Conservation (phyloP, 2,113 vertebrate species). For the Plotosus lineatus region DNA sequence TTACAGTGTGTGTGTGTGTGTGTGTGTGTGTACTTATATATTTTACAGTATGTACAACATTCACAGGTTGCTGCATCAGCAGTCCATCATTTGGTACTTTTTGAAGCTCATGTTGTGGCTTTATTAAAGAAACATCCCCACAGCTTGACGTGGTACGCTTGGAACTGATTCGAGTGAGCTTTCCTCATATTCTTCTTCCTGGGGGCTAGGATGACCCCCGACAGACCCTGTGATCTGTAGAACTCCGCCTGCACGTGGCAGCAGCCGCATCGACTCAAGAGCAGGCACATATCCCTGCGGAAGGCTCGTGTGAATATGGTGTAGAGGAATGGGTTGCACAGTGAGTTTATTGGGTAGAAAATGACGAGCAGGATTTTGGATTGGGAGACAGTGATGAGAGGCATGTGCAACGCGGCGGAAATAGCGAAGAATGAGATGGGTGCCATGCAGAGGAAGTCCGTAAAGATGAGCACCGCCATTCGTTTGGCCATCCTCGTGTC, state of each 20-base stretch:
- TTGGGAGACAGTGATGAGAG: constrained; percentile 90
- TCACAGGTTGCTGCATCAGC: background rate
- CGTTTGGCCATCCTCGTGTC: constrained; percentile 89
- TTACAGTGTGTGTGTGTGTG: constrained; percentile 10
- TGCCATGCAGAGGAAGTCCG: constrained; percentile 91
- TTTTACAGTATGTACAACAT: constrained; percentile 13
- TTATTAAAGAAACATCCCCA: constrained; percentile 67
- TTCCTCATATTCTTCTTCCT: constrained; percentile 48
- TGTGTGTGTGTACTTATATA: no score
- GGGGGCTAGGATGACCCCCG: constrained; percentile 60
- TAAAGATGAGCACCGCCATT: constrained; percentile 95
- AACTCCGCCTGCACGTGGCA: constrained; percentile 71
- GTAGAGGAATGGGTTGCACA: constrained; percentile 91
- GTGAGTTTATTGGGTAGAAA: constrained; percentile 94
- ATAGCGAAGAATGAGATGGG: constrained; percentile 95
- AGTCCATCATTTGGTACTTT: background rate
- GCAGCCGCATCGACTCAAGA: constrained; percentile 81
- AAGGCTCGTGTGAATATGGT: constrained; percentile 91
- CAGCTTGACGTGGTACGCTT: constrained; percentile 67
- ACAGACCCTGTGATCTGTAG: constrained; percentile 75
- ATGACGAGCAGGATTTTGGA: constrained; percentile 91
- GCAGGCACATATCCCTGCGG: constrained; percentile 79
- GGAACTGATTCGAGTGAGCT: constrained; percentile 56
- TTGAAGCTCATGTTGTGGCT: constrained; percentile 60
- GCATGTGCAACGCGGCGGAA: constrained; percentile 85